A percentile compares a stretch with the other conserved stretches of the same genome.
phyloP scores from a whole-genome alignment of 2,888 invertebrate genomes.

The Apoda limacodes region DNA sequence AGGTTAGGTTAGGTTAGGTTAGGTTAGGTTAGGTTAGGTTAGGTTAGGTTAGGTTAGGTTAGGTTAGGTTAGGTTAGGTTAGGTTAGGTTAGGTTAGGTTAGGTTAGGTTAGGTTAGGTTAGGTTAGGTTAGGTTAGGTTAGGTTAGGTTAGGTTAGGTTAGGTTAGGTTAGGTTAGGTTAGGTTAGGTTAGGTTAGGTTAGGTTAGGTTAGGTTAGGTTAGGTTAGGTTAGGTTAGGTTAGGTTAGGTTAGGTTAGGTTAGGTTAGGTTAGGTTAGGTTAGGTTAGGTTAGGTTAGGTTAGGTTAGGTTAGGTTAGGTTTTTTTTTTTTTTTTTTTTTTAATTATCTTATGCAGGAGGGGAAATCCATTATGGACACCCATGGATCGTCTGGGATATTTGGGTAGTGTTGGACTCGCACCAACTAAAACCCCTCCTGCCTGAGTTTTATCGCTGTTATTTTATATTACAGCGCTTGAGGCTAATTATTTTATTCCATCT shows the following conservation, averaged over 20 bases:
- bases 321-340: too few species aligned
- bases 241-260: constrained; percentile 17
- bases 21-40: constrained; percentile 17
- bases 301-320: constrained; percentile 19
- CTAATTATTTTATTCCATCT: too few species aligned
- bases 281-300: constrained; percentile 18
- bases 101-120: constrained; percentile 19
- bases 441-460: too few species aligned
- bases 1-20: constrained; percentile 21
- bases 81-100: constrained; percentile 16
- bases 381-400: too few species aligned
- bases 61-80: constrained; percentile 16
- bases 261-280: constrained; percentile 18
- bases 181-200: constrained; percentile 17
- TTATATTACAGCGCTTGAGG: too few species aligned
- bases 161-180: constrained; percentile 17
- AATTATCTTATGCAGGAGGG: too few species aligned
- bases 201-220: constrained; percentile 18
- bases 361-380: too few species aligned
- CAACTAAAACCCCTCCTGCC: too few species aligned
- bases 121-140: constrained; percentile 19
- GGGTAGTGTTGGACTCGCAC: too few species aligned
- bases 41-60: constrained; percentile 15
- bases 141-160: constrained; percentile 17
- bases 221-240: constrained; percentile 18